A percentile compares a stretch with the other conserved stretches of the same genome.
phyloP scores from a whole-genome alignment of 2,113 vertebrate genomes.

The Bambusicola thoracicus region DNA sequence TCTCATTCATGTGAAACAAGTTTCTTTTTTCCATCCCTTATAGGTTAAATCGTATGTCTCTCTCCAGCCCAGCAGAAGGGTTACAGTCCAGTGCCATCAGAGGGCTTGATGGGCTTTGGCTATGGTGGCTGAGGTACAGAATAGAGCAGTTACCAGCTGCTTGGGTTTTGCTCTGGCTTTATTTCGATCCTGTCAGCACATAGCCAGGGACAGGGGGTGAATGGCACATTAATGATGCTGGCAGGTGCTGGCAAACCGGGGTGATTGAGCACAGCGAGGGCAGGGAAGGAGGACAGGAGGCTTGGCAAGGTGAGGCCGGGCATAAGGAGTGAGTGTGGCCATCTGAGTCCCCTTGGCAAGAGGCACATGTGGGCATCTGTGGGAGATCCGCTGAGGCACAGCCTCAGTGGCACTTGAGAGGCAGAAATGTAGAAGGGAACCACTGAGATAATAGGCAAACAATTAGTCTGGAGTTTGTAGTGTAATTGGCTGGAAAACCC shows the following conservation, averaged over 20 bases:
- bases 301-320: not conserved
- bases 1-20: not conserved
- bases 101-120: not conserved
- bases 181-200: not conserved
- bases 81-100: not conserved
- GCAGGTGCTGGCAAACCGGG: not conserved
- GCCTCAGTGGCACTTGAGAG: not conserved
- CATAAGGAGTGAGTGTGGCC: not conserved
- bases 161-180: not conserved
- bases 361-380: not conserved
- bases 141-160: not conserved
- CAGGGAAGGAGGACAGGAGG: not conserved
- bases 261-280: not conserved
- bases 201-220: not conserved
- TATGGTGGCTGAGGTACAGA: rapidly evolving
- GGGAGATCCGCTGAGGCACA: not conserved
- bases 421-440: not conserved
- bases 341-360: conserved; percentile 35
- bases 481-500: conserved; percentile 59
- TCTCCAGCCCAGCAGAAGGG: not conserved
- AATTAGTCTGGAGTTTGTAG: not conserved
- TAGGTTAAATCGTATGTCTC: not conserved
- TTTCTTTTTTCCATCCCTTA: not conserved
- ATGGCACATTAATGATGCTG: rapidly evolving
- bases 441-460: conserved; percentile 24